Base-by-base conservation (phyloP, 2,797 vertebrate species). In the Tenualosa thibaudeaui region DNA sequence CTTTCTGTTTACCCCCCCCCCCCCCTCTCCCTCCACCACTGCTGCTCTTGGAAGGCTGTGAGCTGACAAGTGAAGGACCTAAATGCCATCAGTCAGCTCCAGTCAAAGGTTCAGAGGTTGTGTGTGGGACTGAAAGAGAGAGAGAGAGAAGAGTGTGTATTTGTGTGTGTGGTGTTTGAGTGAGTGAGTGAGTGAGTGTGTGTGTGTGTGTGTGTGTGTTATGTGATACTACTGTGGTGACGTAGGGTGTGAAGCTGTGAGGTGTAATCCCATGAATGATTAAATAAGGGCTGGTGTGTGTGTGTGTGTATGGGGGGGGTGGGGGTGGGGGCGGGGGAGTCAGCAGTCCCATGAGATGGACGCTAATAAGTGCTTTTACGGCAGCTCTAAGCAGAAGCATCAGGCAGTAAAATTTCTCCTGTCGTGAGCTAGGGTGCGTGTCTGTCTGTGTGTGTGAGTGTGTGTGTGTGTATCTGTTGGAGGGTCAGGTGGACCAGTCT, bases 361-460 rank as follows among this genome's bases (percentile, higher is more conserved):
- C 88, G 84, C 89, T 88, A 91, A 88, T 91, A 91, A 91, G 87
- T 50, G 58, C 89, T 93, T 93, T 93, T 93, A 92, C 89, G 86
- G 89, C 88, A 75, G 83, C 87, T 88, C 84, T 92, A 90, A 92
- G 90, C 88, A 90, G 87, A 90, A 90, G 92, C 91, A 92, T 91
- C 89, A 90, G 88, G 87, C 87, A 88, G 91, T 92, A 93, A 94
- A 88, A 94, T 92, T 85, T 82, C 65, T 88, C 89, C 91, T 81
- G 83, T 90, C 87, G 24, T 90, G 85, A 92, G 90, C 88, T 91
- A 84, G 83, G 82, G 71, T 46, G 71, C 46, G 37, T 78, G 71
- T 43, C 40, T 78, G 17, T 78, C 40, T 46, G 37, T 46, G 71
- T 78, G 37, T 75, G 71, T 78, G 37, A 46, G 71, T 78, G 37